These are phyloP conservation scores for Monodelphis domestica DNA, from an alignment of 2,797 vertebrate species.

Conservation along the genomic window DNA sequence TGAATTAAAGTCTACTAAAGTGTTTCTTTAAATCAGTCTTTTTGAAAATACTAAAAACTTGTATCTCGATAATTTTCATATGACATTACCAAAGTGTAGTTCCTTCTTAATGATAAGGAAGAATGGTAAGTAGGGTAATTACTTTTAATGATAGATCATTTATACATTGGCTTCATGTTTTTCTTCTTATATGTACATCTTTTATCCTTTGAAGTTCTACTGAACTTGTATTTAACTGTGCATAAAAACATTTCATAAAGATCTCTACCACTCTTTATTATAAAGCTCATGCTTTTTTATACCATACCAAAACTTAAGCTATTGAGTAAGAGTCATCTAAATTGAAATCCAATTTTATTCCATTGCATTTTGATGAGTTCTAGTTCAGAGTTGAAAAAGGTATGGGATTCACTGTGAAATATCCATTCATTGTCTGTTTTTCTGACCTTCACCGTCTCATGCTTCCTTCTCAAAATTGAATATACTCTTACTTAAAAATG, in stretches of 20 bases:
- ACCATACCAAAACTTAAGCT: background rate
- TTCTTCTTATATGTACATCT: background rate
- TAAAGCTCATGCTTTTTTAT: slow-evolving; percentile 45
- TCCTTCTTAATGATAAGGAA: slow-evolving; percentile 52
- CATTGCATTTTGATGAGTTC: slow-evolving; percentile 58
- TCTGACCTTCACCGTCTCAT: background rate
- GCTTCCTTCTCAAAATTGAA: slow-evolving; percentile 50
- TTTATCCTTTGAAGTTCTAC: slow-evolving; percentile 2
- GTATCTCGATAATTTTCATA: slow-evolving; percentile 34
- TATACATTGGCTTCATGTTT: slow-evolving; percentile 29
- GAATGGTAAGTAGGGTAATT: slow-evolving; percentile 60
- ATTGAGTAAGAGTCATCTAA: background rate
- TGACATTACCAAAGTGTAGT: slow-evolving; percentile 51
- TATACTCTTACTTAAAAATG: slow-evolving; percentile 42
- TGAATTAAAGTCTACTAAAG: slow-evolving; percentile 30
- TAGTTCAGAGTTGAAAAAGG: slow-evolving; percentile 5
- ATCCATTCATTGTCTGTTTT: slow-evolving; percentile 55
- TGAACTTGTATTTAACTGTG: background rate
- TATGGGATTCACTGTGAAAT: background rate
- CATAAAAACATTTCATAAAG: slow-evolving; percentile 32
- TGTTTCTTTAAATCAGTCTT: background rate
- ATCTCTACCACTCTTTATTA: slow-evolving; percentile 43
- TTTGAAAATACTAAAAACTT: slow-evolving; percentile 12
- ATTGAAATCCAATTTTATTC: slow-evolving; percentile 43
- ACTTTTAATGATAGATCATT: slow-evolving; percentile 17